Evolutionary conservation across 2,113 vertebrate species (phyloP).

Genomic region (Stercorarius parasiticus): DNA sequence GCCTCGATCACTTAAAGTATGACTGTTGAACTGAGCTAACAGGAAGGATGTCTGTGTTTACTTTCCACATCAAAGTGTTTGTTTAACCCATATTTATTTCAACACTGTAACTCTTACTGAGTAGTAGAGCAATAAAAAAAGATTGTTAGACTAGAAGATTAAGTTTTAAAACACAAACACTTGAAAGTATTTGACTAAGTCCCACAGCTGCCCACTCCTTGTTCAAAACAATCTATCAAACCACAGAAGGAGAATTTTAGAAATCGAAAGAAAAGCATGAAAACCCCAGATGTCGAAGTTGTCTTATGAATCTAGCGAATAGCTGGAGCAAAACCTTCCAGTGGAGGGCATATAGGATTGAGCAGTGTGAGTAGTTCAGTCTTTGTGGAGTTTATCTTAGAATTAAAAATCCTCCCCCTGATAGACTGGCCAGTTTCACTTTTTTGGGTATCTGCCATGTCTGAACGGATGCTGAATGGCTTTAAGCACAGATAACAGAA

Average conservation of each 20-base stretch:
- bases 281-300: background rate
- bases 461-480: background rate
- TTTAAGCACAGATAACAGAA: background rate
- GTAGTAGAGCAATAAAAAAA: background rate
- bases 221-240: background rate
- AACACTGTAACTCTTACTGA: background rate
- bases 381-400: background rate
- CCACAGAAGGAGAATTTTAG: background rate
- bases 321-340: background rate
- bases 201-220: background rate
- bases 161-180: background rate
- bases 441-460: background rate
- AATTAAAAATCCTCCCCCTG: background rate
- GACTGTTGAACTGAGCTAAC: background rate
- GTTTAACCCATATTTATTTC: slow-evolving; percentile 29
- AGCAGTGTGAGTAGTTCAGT: background rate
- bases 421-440: background rate
- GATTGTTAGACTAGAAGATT: background rate
- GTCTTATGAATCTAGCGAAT: background rate
- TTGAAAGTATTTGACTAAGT: background rate
- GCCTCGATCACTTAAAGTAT: background rate
- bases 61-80: slow-evolving; percentile 22
- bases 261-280: background rate
- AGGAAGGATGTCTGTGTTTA: background rate
- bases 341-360: background rate